These are phyloP conservation scores for Bombylius discolor DNA, from an alignment of 2,888 invertebrate genomes.

Conservation along the genomic window DNA sequence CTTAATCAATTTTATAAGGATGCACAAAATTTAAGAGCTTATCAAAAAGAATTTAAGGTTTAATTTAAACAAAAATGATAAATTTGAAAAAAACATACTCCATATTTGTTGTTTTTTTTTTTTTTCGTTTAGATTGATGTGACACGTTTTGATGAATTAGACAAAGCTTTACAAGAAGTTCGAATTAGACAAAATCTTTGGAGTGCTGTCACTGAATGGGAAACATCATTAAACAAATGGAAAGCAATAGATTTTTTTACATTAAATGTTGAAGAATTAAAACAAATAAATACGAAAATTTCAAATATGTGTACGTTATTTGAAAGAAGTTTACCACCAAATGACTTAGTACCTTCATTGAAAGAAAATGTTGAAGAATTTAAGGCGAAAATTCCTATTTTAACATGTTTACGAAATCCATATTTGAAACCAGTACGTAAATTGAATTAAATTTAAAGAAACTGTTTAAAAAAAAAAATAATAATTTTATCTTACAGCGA, in stretches of 20 bases:
- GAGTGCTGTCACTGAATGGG: slow-evolving; percentile 67
- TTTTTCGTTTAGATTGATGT: slow-evolving; percentile 53
- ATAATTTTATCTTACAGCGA: slow-evolving; percentile 33
- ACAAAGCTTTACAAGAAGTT: slow-evolving; percentile 66
- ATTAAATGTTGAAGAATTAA: slow-evolving; percentile 62
- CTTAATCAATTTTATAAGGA: slow-evolving; percentile 50
- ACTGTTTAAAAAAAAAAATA: neutral
- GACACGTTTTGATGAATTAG: slow-evolving; percentile 66
- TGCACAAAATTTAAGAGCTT: slow-evolving; percentile 61
- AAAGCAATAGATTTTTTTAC: slow-evolving; percentile 32
- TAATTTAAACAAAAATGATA: neutral
- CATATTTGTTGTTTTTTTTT: neutral
- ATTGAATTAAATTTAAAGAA: no score
- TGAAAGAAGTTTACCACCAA: slow-evolving; percentile 71
- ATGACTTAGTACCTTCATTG: slow-evolving; percentile 63
- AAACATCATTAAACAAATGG: slow-evolving; percentile 52
- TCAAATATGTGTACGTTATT: slow-evolving; percentile 61
- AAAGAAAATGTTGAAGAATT: slow-evolving; percentile 66
- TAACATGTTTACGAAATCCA: slow-evolving; percentile 69
- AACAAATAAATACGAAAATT: slow-evolving; percentile 48
- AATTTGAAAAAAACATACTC: no score
- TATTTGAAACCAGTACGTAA: slow-evolving; percentile 44
- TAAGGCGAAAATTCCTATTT: slow-evolving; percentile 66
- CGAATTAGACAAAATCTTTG: slow-evolving; percentile 67
- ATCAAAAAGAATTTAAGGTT: slow-evolving; percentile 77